phyloP scores from a whole-genome alignment of 2,113 vertebrate genomes.

The Cisticola juncidis region DNA sequence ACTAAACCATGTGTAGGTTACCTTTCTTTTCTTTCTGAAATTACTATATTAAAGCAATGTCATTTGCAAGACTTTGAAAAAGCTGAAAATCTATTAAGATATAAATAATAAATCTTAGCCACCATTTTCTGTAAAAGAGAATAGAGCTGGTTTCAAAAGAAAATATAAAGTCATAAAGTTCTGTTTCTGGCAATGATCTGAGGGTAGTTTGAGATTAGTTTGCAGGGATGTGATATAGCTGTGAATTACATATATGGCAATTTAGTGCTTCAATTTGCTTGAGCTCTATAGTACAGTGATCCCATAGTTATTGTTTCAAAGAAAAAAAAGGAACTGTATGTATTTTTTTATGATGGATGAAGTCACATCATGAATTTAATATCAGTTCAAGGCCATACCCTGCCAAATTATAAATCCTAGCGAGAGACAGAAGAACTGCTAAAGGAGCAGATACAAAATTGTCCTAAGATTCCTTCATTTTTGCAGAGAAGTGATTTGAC shows the following conservation, averaged over 20 bases:
- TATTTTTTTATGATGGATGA: not conserved
- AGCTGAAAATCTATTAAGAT: not conserved
- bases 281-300: not conserved
- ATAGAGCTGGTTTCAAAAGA: not conserved
- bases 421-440: not conserved
- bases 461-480: constrained; percentile 29
- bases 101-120: not conserved
- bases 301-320: not conserved
- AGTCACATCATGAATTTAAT: not conserved
- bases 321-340: not conserved
- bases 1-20: not conserved
- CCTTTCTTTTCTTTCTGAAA: not conserved
- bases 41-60: not conserved
- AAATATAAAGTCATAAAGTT: not conserved
- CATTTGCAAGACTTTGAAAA: not conserved
- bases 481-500: constrained; percentile 1
- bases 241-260: not conserved
- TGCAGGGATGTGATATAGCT: not conserved
- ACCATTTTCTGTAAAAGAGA: not conserved
- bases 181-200: not conserved
- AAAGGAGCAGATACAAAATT: constrained; percentile 11
- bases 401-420: constrained; percentile 7
- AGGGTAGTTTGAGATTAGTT: not conserved
- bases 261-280: not conserved
- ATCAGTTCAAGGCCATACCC: not conserved